Percentiles rank a stretch among this genome's conserved stretches.
phyloP scores from a whole-genome alignment of 2,888 invertebrate genomes.

The Lepas anatifera region DNA sequence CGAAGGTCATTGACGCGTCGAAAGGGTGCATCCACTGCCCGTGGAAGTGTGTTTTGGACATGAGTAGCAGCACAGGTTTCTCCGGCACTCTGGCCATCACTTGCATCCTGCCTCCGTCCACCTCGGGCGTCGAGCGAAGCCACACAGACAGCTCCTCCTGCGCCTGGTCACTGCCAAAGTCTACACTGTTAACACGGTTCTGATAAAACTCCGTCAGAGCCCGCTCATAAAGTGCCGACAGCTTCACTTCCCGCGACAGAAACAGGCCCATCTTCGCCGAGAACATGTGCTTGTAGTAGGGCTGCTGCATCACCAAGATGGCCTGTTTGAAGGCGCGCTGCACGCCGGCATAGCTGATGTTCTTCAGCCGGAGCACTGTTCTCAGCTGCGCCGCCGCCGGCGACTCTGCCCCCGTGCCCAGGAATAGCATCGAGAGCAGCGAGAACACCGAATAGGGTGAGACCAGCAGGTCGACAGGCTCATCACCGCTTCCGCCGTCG shows the following conservation, averaged over 20 bases:
- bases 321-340: conserved; percentile 27
- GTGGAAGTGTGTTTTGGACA: conserved; percentile 28
- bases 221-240: not conserved
- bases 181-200: not conserved
- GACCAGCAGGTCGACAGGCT: conserved; percentile 12
- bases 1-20: conserved; percentile 28
- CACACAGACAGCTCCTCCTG: not conserved
- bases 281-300: conserved; percentile 24
- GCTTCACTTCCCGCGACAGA: not conserved
- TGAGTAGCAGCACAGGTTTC: conserved; percentile 27
- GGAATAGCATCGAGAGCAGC: conserved; percentile 29
- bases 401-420: conserved; percentile 29
- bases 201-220: not conserved
- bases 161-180: not conserved
- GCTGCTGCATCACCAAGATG: conserved; percentile 23
- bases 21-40: conserved; percentile 30
- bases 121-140: not conserved
- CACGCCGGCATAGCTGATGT: conserved; percentile 26
- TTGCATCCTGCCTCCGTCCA: not conserved
- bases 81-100: conserved; percentile 19
- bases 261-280: conserved; percentile 19
- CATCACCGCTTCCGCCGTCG: conserved; percentile 21
- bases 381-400: conserved; percentile 28
- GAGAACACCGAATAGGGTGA: conserved; percentile 28
- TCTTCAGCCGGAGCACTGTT: conserved; percentile 28